phyloP scores from a whole-genome alignment of 2,113 vertebrate species.

The Trogon melanurus region DNA sequence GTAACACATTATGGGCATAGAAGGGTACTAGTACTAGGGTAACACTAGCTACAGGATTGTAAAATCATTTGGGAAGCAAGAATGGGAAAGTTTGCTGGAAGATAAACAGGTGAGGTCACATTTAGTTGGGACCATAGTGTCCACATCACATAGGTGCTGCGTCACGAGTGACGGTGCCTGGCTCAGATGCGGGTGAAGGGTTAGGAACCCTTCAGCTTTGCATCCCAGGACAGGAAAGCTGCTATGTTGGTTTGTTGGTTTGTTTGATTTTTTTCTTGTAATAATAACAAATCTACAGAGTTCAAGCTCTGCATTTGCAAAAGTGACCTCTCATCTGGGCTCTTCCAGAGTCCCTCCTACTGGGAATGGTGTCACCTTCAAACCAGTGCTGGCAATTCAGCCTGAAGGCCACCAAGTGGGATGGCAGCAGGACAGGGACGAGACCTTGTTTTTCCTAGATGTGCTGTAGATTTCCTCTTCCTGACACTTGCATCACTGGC shows the following conservation, averaged over 20 bases:
- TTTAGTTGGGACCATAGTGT: neutral
- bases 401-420: neutral
- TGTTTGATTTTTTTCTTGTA: neutral
- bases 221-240: neutral
- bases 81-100: neutral
- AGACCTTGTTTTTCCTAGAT: neutral
- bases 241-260: neutral
- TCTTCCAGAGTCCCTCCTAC: neutral
- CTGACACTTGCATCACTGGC: neutral
- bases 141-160: accelerated
- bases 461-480: neutral
- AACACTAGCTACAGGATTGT: neutral
- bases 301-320: neutral
- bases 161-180: neutral
- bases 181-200: accelerated
- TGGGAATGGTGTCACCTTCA: neutral
- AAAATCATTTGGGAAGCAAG: neutral
- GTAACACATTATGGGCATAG: accelerated
- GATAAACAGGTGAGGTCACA: neutral
- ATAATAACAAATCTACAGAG: neutral
- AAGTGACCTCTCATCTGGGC: neutral
- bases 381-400: neutral
- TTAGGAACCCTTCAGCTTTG: neutral
- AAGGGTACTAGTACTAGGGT: neutral
- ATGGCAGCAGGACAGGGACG: neutral